Conservation (phyloP, 2,888 invertebrate species). For the Thysanoteuthis rhombus region DNA sequence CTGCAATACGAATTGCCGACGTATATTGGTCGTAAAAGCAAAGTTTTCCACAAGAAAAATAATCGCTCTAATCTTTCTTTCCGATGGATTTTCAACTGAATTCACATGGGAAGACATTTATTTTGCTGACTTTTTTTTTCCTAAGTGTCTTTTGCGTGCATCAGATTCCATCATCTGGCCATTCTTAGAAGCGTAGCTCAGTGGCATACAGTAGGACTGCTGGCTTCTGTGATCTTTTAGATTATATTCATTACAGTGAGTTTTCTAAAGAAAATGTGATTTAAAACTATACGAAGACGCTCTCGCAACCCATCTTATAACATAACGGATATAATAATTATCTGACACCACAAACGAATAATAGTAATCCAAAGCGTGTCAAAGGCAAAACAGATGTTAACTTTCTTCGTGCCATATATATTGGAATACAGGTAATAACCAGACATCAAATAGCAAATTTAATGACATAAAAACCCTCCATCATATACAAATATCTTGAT, state of each 20-base stretch:
- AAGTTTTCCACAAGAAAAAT: neutral
- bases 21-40: neutral
- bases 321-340: too few relatives aligned
- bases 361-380: too few relatives aligned
- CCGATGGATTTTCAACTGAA: neutral
- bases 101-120: neutral
- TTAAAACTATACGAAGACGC: too few relatives aligned
- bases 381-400: too few relatives aligned
- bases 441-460: too few relatives aligned
- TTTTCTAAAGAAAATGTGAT: neutral
- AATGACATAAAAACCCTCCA: too few relatives aligned
- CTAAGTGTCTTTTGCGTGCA: neutral
- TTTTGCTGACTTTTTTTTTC: neutral
- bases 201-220: neutral
- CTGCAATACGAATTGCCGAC: neutral
- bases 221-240: neutral
- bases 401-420: too few relatives aligned
- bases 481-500: too few relatives aligned
- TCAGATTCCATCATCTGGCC: neutral
- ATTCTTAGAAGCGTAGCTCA: neutral
- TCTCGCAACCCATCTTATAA: too few relatives aligned
- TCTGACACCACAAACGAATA: too few relatives aligned
- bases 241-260: neutral
- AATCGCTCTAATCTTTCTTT: conserved; percentile 12
- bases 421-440: too few relatives aligned